Evolutionary conservation across 2,797 vertebrate genomes (phyloP).

Genomic region (Spatula versicolor): DNA sequence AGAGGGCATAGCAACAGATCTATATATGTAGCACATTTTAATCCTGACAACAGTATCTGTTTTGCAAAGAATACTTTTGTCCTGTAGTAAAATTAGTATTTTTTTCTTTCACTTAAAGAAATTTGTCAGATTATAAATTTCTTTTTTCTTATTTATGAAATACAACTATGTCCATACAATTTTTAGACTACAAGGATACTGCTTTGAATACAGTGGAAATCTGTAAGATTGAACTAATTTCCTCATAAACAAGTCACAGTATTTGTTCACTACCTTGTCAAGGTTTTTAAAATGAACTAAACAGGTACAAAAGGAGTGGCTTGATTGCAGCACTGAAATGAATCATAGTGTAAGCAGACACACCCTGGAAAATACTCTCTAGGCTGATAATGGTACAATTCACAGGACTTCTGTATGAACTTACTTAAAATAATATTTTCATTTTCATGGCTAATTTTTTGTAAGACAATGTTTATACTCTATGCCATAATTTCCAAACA

Average conservation of each 20-base stretch:
- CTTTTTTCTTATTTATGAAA: not conserved
- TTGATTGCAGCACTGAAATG: not conserved
- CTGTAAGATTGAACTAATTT: not conserved
- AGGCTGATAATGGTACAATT: not conserved
- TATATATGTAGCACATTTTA: not conserved
- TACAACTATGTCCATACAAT: not conserved
- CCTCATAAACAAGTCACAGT: not conserved
- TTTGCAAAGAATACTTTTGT: not conserved
- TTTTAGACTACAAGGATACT: not conserved
- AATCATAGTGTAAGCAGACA: not conserved
- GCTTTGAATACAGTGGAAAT: not conserved
- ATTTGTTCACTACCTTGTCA: accelerated
- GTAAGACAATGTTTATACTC: not conserved
- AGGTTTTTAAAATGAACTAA: not conserved
- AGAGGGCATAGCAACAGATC: not conserved
- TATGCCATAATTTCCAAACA: not conserved
- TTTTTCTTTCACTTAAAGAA: not conserved
- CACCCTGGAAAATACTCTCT: not conserved
- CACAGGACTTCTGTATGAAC: not conserved
- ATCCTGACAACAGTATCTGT: not conserved
- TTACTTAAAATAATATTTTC: not conserved
- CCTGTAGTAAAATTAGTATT: not conserved
- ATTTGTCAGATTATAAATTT: not conserved
- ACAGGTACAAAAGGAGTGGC: not conserved
- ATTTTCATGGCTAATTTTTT: not conserved